These are phyloP conservation scores for Zygothrica quintamaculata DNA, from an alignment of 2,888 invertebrate species.

Conservation along the genomic window DNA sequence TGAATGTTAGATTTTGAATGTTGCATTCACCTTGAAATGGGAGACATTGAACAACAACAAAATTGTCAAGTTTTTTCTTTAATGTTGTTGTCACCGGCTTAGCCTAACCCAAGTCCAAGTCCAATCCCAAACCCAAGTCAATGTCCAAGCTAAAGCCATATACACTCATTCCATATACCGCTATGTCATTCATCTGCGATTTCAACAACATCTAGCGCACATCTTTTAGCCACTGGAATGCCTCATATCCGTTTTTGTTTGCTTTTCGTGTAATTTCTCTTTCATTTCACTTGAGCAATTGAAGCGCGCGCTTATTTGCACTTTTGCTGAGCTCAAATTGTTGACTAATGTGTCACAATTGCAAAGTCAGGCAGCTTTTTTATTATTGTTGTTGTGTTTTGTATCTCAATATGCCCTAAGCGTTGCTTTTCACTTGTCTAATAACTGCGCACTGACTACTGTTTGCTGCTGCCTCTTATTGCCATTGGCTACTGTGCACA, in stretches of 20 bases:
- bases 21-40: constrained; percentile 72
- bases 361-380: constrained; percentile 66
- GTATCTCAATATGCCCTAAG: constrained; percentile 39
- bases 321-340: constrained; percentile 82
- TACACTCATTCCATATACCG: constrained; percentile 23
- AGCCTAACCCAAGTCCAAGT: constrained; percentile 8
- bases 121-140: constrained; percentile 9
- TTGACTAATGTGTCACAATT: constrained; percentile 83
- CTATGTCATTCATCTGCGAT: constrained; percentile 18
- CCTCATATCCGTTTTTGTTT: constrained; percentile 68
- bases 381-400: too few relatives aligned
- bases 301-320: constrained; percentile 81
- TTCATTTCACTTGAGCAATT: constrained; percentile 82
- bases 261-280: constrained; percentile 81
- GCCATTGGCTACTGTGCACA: constrained; percentile 12
- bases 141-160: constrained; percentile 24
- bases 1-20: constrained; percentile 14
- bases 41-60: constrained; percentile 33
- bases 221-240: constrained; percentile 33
- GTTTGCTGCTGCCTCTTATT: neutral
- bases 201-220: constrained; percentile 41
- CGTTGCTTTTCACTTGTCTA: constrained; percentile 57
- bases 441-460: neutral
- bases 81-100: constrained; percentile 17
- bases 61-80: constrained; percentile 45